Conservation (phyloP, 2,888 invertebrate species). For the Eustalomyia histrio region DNA sequence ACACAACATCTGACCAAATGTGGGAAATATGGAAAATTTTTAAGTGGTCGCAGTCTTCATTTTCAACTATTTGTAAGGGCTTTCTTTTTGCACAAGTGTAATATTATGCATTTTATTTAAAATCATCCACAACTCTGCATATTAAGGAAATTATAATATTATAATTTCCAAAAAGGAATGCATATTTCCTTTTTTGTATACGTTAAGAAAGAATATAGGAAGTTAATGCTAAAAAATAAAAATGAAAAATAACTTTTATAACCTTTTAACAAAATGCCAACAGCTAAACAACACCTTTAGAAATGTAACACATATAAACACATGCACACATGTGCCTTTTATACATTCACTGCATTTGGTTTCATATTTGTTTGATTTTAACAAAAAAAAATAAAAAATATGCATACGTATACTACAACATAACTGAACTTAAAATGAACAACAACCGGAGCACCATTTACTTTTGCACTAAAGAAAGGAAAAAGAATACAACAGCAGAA, state of each 20-base stretch:
- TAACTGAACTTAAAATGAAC: conserved; percentile 30
- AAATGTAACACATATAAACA: background rate
- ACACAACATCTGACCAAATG: no score
- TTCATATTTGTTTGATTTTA: background rate
- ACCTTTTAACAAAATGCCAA: conserved; percentile 38
- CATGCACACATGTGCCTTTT: conserved; percentile 8
- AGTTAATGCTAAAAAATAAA: conserved; percentile 18
- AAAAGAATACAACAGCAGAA: conserved; percentile 33
- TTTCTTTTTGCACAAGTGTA: no score
- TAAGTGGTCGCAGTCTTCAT: no score
- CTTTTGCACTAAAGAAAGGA: background rate
- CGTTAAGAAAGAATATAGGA: conserved; percentile 24
- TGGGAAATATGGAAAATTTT: no score
- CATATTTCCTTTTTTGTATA: conserved; percentile 36
- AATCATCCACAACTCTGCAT: background rate
- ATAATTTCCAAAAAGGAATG: conserved; percentile 52
- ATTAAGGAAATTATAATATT: conserved; percentile 49
- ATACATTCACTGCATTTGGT: background rate
- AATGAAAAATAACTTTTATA: background rate
- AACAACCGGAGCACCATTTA: conserved; percentile 6
- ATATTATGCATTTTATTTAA: background rate
- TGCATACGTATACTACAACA: background rate
- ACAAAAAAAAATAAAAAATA: no score
- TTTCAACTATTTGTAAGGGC: no score
- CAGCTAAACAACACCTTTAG: conserved; percentile 31